phyloP scores from a whole-genome alignment of 2,113 vertebrate genomes.

The Oryzias celebensis region DNA sequence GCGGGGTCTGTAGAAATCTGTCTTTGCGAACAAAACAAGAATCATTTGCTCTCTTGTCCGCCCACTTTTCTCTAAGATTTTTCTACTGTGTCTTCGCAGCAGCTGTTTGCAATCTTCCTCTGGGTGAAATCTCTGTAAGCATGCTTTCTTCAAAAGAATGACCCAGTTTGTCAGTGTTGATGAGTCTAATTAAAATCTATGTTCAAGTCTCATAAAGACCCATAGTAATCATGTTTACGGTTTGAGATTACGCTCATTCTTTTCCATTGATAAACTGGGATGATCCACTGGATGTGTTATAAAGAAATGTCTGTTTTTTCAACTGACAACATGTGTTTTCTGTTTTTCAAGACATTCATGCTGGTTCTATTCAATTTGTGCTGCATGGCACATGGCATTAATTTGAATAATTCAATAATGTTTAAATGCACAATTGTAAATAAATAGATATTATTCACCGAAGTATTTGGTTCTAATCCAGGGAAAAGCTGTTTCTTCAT shows the following conservation, averaged over 20 bases:
- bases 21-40: conserved; percentile 18
- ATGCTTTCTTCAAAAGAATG: conserved; percentile 60
- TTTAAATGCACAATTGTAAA: conserved; percentile 18
- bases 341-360: conserved; percentile 7
- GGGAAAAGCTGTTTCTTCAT: conserved; percentile 35
- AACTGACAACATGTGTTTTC: conserved; percentile 8
- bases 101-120: conserved; percentile 64
- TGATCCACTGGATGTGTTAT: conserved; percentile 35
- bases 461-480: conserved; percentile 29
- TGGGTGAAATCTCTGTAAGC: conserved; percentile 60
- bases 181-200: conserved; percentile 70
- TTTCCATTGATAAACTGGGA: conserved; percentile 37
- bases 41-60: conserved; percentile 16
- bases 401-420: conserved; percentile 3
- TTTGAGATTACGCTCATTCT: conserved; percentile 42
- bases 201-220: conserved; percentile 59
- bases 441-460: conserved; percentile 26
- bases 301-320: conserved; percentile 28
- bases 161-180: conserved; percentile 71
- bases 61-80: conserved; percentile 31
- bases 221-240: conserved; percentile 63
- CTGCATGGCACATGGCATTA: background rate
- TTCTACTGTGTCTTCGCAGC: conserved; percentile 38
- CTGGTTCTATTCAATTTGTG: conserved; percentile 5
- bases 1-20: conserved; percentile 16